Evolutionary conservation across 2,888 invertebrate genomes (phyloP).

Genomic region (Trachelus tabidus): DNA sequence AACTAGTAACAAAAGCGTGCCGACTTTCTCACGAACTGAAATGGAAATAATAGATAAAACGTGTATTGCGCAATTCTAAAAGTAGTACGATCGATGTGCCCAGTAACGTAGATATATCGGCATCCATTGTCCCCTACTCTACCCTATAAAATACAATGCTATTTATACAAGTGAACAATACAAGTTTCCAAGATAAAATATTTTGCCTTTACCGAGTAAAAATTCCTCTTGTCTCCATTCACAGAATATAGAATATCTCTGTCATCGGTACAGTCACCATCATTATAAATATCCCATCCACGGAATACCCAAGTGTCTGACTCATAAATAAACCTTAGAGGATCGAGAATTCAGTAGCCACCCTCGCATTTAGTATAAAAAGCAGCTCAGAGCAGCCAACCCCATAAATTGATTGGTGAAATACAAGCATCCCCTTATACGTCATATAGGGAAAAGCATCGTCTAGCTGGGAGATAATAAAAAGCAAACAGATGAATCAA

Average conservation of each 20-base stretch:
- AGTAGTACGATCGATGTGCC: not conserved
- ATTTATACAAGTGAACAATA: not conserved
- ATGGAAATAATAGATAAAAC: not conserved
- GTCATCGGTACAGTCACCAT: not conserved
- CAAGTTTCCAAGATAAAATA: not conserved
- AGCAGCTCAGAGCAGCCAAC: conserved; percentile 14
- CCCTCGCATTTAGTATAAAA: not conserved
- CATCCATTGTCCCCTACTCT: not conserved
- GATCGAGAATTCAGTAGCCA: not conserved
- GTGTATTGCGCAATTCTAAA: not conserved
- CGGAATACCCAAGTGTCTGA: not conserved
- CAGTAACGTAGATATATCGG: not conserved
- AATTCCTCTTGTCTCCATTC: not conserved
- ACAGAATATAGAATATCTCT: not conserved
- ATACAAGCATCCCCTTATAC: conserved; percentile 13
- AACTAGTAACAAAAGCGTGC: not conserved
- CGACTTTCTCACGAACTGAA: not conserved
- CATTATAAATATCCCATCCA: not conserved
- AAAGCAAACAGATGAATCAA: conserved; percentile 50
- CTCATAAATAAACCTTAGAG: not conserved
- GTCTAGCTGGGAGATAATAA: conserved; percentile 42
- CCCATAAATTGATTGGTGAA: conserved; percentile 37
- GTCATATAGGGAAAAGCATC: not conserved
- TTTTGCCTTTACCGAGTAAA: not conserved
- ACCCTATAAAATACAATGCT: not conserved